Conservation (phyloP, 2,113 vertebrate genomes). For the Chaetura pelagica region DNA sequence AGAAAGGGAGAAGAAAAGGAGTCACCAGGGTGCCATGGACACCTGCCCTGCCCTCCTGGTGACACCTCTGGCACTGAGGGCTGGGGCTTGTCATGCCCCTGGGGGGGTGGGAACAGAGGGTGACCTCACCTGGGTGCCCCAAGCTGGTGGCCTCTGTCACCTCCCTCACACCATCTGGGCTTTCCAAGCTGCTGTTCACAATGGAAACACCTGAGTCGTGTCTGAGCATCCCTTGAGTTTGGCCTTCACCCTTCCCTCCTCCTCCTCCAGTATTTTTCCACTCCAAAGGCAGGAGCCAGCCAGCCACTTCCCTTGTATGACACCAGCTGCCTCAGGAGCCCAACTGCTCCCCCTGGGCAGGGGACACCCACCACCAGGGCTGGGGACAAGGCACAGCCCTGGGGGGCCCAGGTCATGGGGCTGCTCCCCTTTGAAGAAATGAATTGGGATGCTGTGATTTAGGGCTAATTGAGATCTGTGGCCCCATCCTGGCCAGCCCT, state of each 20-base stretch:
- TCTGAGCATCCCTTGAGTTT: not conserved
- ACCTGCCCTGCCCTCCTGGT: not conserved
- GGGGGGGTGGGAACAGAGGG: not conserved
- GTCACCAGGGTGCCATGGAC: not conserved
- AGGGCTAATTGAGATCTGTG: rapidly evolving
- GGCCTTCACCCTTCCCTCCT: not conserved
- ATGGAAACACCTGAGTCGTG: not conserved
- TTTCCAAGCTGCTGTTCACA: not conserved
- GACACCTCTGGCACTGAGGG: not conserved
- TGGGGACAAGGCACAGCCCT: not conserved
- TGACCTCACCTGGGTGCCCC: not conserved
- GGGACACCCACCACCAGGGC: not conserved
- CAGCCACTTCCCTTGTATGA: rapidly evolving
- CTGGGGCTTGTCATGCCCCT: not conserved
- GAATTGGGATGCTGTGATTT: not conserved
- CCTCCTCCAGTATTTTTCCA: not conserved
- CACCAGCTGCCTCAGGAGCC: not conserved
- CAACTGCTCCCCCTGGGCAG: not conserved
- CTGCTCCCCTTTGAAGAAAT: not conserved
- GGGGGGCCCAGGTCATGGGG: not conserved
- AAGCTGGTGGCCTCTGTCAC: not conserved
- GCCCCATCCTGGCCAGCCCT: not conserved
- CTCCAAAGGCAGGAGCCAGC: not conserved
- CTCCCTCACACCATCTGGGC: not conserved
- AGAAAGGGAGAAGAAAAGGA: not conserved